Base-by-base conservation (phyloP, 1,140 invertebrate species). In the Drosophila mayri region DNA sequence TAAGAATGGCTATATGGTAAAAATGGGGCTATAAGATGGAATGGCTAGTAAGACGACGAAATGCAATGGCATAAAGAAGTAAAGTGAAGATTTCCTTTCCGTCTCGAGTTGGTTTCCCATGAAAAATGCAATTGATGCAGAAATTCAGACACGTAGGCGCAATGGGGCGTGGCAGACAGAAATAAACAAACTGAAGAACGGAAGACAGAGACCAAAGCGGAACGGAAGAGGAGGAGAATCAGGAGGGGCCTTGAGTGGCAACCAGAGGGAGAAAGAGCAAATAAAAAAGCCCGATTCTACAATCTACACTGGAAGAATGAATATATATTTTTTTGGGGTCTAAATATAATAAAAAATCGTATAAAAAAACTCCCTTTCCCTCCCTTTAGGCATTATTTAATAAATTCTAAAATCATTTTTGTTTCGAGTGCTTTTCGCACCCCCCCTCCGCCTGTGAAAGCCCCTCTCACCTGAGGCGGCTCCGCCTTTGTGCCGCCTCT, bases 91-190 rank as follows among this genome's bases (percentile, higher is more conserved):
- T 80, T 87, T 88, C 80, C 80, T 76, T 70, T 54, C 43, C 50
- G 52, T 43, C 40, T 61, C 41, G 44, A 49, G 43, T 32, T 61
- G 49, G 46, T 76, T 87, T 87, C 85, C 62, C 80, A 75, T 65
- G 84, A 84, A 87, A 87, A 84, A 75, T 72, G 85, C 85, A 88
- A 81, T 88, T 88, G 84, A 88, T 74, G 84, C 84, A 70, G 52
- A 77, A 70, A 78, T 70, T 62, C 70, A 58, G 64, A 62, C 84
- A 88, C 85, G 84, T 73, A 68, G 79, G 68, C 82, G 74, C 65
- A 75, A 86, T 76, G 75, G 79, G 62, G 82, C 79, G 82, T 78
- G 73, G 78, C 72, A 61, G 59, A 60, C 59, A 54, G 41, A 65
- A 61, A 68, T 61, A 49, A 67, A 59, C 61, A 55, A 66, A 61